A percentile compares a stretch with the other conserved stretches of the same genome.
phyloP scores from a whole-genome alignment of 2,888 invertebrate species.

The Liopterus haemorrhoidalis region DNA sequence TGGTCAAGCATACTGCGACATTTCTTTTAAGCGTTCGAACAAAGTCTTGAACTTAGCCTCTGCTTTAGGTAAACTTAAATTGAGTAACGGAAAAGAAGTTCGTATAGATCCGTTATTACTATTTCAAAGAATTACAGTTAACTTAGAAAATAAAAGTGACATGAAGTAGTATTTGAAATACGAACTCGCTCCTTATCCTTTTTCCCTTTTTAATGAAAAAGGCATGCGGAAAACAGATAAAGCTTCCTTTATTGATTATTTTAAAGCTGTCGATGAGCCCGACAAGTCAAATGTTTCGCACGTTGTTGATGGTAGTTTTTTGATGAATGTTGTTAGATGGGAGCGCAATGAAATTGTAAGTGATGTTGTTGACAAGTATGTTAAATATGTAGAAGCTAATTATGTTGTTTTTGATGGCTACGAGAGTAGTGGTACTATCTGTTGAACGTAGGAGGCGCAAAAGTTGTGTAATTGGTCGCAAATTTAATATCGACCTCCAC shows the following conservation, averaged over 20 bases:
- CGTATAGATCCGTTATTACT: conserved; percentile 31
- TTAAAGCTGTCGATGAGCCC: conserved; percentile 20
- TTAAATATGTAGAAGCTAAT: conserved; percentile 28
- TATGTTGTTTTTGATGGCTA: conserved; percentile 33
- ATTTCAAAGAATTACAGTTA: conserved; percentile 33
- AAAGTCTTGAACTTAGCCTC: conserved; percentile 35
- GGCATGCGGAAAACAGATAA: conserved; percentile 30
- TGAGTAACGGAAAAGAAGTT: conserved; percentile 31
- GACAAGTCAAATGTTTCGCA: conserved; percentile 23
- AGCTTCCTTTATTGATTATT: too few relatives aligned
- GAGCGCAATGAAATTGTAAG: conserved; percentile 29
- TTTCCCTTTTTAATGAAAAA: conserved; percentile 33
- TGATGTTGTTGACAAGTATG: conserved; percentile 29
- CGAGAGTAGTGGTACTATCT: conserved; percentile 25
- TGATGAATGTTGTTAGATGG: conserved; percentile 33
- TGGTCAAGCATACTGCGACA: conserved; percentile 33
- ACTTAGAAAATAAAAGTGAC: conserved; percentile 31
- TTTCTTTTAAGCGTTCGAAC: conserved; percentile 35
- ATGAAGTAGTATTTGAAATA: conserved; percentile 35
- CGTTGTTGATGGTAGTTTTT: conserved; percentile 35
- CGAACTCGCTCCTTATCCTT: conserved; percentile 36
- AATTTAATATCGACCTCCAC: conserved; percentile 27
- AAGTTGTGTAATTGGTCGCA: conserved; percentile 30
- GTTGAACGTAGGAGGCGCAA: conserved; percentile 30
- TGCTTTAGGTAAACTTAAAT: conserved; percentile 33